These are phyloP conservation scores for Hermatobates lingyangjiaoensis DNA, from an alignment of 1,140 invertebrate species.

Conservation along the genomic window DNA sequence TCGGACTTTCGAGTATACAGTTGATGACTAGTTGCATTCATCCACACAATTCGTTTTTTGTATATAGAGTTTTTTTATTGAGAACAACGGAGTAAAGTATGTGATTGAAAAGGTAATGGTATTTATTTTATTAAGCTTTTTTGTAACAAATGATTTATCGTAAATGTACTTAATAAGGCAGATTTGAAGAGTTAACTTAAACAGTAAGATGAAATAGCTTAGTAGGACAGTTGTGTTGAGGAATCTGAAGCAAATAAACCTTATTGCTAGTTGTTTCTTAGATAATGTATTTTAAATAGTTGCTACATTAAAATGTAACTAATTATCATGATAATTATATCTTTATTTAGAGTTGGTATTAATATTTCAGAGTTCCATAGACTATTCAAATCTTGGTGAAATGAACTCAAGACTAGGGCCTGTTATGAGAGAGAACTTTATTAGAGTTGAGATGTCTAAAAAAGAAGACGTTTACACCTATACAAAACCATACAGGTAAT, in stretches of 20 bases:
- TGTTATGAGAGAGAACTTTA: conserved; percentile 57
- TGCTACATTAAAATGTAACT: background rate
- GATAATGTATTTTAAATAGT: background rate
- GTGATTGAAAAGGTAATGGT: too few relatives aligned
- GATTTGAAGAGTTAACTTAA: too few relatives aligned
- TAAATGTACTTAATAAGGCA: too few relatives aligned
- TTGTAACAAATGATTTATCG: too few relatives aligned
- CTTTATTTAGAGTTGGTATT: background rate
- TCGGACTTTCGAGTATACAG: too few relatives aligned
- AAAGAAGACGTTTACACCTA: conserved; percentile 68
- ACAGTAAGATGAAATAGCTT: too few relatives aligned
- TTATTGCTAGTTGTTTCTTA: background rate
- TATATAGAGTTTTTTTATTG: too few relatives aligned
- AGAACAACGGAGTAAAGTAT: too few relatives aligned
- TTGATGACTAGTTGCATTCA: too few relatives aligned
- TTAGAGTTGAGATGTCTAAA: conserved; percentile 56
- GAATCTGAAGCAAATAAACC: background rate
- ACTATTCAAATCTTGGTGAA: conserved; percentile 36
- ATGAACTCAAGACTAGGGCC: conserved; percentile 38
- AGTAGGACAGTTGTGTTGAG: too few relatives aligned
- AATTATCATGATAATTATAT: background rate
- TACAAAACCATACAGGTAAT: conserved; percentile 46
- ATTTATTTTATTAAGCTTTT: too few relatives aligned
- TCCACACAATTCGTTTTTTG: too few relatives aligned
- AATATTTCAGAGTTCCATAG: conserved; percentile 20